A percentile compares a stretch with the other conserved stretches of the same genome.
These are phyloP conservation scores for Tinamus major DNA, from an alignment of 2,797 vertebrate genomes.

Conservation along the genomic window DNA sequence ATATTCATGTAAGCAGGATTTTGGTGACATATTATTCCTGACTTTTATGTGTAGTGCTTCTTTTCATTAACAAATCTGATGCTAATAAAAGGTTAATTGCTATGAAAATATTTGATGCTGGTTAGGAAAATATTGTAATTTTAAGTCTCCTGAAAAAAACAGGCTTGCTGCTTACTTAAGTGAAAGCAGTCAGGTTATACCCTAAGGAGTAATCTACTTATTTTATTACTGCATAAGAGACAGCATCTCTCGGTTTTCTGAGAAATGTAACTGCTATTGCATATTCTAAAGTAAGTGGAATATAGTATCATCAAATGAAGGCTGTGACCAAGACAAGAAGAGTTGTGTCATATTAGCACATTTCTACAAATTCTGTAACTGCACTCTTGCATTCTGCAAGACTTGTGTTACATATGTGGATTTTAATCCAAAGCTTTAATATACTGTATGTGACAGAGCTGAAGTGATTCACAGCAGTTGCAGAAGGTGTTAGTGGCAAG, in stretches of 20 bases:
- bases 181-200: not conserved
- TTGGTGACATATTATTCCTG: not conserved
- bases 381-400: not conserved
- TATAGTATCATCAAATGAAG: not conserved
- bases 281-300: not conserved
- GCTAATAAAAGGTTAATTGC: not conserved
- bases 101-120: not conserved
- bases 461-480: not conserved
- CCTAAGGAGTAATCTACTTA: not conserved
- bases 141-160: not conserved
- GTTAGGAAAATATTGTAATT: not conserved
- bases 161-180: not conserved
- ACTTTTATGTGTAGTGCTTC: not conserved
- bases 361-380: not conserved
- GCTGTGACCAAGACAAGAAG: not conserved
- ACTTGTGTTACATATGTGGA: not conserved
- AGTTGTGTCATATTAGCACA: not conserved
- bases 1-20: not conserved
- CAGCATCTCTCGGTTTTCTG: not conserved
- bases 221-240: not conserved
- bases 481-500: not conserved
- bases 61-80: not conserved
- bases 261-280: not conserved
- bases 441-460: not conserved
- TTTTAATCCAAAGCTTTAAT: not conserved